Base-by-base conservation (phyloP, 1,140 invertebrate species). In the Delia radicum region DNA sequence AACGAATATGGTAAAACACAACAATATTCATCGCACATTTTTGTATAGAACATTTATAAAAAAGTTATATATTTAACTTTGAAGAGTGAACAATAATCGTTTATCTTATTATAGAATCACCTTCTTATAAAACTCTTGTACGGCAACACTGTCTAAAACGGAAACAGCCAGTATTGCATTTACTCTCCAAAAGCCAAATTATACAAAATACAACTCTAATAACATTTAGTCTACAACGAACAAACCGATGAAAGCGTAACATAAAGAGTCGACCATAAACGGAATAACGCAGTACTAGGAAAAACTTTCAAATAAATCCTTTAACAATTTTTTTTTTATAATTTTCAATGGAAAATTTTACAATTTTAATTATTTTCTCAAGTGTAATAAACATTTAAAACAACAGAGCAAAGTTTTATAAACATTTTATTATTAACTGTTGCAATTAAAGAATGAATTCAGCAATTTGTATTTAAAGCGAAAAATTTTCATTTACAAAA, bases 301-400 rank as follows among this genome's bases (percentile, higher is more conserved):
- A 55, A 55, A 55, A 55, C 21, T 55, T 55, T 55, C 8, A n/a
- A 55, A 55, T 10, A 55, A 55, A 55, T 55, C 48, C 48, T 55
- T 55, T 55, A 21, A 55, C 48, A 21, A 10, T 55, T 55, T 55
- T 55, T 55, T 21, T 18, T 55, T 55, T 55, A 18, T 55, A 55
- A 55, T 55, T 69, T 69, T 69, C 65, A 69, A 69, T 69, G 65
- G 31, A 33, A 67, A 69, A 69, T 21, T 69, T 69, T 69, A 69
- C 65, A 69, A 69, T 69, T 69, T 69, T 33, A 69, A 33, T 33
- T 8, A 24, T 1, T 55, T 55, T 55, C 24, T 21, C 48, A 55
- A 55, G 48, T 55, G 48, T 18, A 55, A 21, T 18, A 55, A 21
- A 55, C 24, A 55, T 55, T 55, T 55, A 55, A 55, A 24, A 10